Evolutionary conservation across 2,797 vertebrate genomes (phyloP), one percentile per base, ranked within the genome.

Genomic region (Cheirogaleus major): DNA sequence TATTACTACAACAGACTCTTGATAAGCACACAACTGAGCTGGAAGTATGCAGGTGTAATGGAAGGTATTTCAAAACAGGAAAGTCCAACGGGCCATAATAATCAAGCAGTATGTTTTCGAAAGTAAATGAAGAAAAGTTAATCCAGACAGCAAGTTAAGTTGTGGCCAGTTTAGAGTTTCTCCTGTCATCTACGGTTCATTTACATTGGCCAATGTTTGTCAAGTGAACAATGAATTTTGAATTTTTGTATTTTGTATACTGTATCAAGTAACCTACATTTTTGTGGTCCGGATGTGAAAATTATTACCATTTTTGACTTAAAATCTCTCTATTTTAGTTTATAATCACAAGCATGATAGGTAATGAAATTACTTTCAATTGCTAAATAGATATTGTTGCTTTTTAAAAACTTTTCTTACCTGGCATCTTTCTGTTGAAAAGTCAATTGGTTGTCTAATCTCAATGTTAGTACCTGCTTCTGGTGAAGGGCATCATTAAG

Each of bases 401-500:
- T 95, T 95, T 69, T 87, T 48, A 52, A 38, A 92, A 95, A 75
- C 27, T 78, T 91, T 94, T 93, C 97, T 97, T 98, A 99, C 99
- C 99, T 99, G 97, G 99, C 98, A 96, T 99, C 99, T 95, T 99
- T 99, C 97, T 99, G 99, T 76, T 99, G 99, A 57, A 99, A 97
- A 97, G 99, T 99, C 90, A 99, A 95, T 80, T 99, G 99, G 95
- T 96, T 99, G 97, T 99, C 99, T 97, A 99, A 98, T 91, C 99
- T 99, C 97, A 99, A 98, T 30, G 99, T 97, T 45, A 99, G 97
- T 12, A 99, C 95, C 94, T 99, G 99, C 87, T 99, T 99, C 98
- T 99, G 99, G 97, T 99, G 99, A 93, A 99, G 97, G 63, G 99
- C 99, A 94, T 99, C 99, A 83, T 99, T 99, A 93, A 99, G 98